Evolutionary conservation across 2,797 vertebrate genomes (phyloP).

Genomic region (Otolemur crassicaudatus): DNA sequence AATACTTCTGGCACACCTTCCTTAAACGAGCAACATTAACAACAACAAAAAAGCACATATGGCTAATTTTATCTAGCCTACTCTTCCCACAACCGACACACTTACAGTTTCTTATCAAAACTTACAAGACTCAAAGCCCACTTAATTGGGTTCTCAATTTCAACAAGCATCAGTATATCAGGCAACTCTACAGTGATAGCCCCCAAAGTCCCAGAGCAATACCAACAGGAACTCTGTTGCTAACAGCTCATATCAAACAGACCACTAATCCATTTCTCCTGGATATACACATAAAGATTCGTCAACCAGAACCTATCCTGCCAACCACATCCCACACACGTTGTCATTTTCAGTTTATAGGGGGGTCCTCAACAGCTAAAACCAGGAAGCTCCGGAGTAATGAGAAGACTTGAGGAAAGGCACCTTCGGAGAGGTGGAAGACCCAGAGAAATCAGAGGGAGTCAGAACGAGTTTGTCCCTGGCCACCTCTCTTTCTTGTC

Average conservation of each 20-base stretch:
- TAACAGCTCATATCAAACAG: background rate
- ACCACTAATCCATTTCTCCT: background rate
- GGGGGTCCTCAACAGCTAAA: slow-evolving; percentile 43
- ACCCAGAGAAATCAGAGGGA: background rate
- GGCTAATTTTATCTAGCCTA: background rate
- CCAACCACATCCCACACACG: background rate
- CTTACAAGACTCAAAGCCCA: background rate
- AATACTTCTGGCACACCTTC: slow-evolving; percentile 2
- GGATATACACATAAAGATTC: background rate
- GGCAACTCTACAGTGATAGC: background rate
- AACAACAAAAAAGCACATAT: background rate
- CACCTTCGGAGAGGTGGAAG: background rate
- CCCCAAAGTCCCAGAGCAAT: background rate
- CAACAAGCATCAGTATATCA: slow-evolving; percentile 10
- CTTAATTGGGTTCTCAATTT: slow-evolving; percentile 40
- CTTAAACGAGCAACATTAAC: background rate
- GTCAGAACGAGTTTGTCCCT: background rate
- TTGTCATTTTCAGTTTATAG: slow-evolving; percentile 70
- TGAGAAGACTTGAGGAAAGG: slow-evolving; percentile 61
- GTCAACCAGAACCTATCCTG: background rate
- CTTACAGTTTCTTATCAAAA: slow-evolving; percentile 10
- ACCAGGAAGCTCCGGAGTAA: slow-evolving; percentile 55
- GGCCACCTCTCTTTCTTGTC: background rate
- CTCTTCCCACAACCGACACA: background rate
- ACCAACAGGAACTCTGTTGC: background rate